phyloP scores from a whole-genome alignment of 64 coral and sea anemone species.

The Porites lutea region DNA sequence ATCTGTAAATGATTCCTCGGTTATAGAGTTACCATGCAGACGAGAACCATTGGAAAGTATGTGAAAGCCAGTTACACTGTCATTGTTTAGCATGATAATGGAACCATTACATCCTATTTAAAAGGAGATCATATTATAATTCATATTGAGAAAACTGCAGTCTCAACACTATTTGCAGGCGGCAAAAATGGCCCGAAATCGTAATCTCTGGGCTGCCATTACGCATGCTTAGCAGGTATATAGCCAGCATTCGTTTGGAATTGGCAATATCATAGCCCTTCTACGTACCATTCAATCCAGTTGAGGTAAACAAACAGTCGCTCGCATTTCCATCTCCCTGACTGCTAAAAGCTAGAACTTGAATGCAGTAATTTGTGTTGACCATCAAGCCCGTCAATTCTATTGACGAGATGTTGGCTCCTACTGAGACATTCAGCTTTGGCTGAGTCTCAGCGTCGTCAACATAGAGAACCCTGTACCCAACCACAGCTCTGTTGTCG shows the following conservation, averaged over 20 bases:
- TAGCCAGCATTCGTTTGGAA: too few species aligned
- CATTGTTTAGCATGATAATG: background rate
- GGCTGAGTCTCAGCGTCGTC: background rate
- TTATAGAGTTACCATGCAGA: background rate
- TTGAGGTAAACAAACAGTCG: background rate
- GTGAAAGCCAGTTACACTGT: background rate
- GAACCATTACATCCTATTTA: background rate
- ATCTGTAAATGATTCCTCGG: background rate
- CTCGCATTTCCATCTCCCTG: slow-evolving; percentile 1
- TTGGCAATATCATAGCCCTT: too few species aligned
- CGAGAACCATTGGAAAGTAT: background rate
- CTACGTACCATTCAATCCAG: slow-evolving; percentile 27
- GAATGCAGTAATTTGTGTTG: slow-evolving; percentile 34
- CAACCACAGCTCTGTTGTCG: slow-evolving; percentile 16
- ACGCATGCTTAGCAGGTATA: too few species aligned
- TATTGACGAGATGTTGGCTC: background rate
- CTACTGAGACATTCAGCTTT: background rate
- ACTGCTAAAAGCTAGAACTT: slow-evolving; percentile 10
- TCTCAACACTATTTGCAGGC: too few species aligned
- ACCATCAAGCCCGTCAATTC: background rate
- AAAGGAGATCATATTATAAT: background rate
- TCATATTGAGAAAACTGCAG: background rate
- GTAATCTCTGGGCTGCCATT: too few species aligned
- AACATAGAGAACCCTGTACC: slow-evolving; percentile 18
- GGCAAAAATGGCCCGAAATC: background rate